A percentile compares a stretch with the other conserved stretches of the same genome.
These are phyloP conservation scores for Buceros bicornis DNA, from an alignment of 2,797 vertebrate genomes.

Conservation along the genomic window DNA sequence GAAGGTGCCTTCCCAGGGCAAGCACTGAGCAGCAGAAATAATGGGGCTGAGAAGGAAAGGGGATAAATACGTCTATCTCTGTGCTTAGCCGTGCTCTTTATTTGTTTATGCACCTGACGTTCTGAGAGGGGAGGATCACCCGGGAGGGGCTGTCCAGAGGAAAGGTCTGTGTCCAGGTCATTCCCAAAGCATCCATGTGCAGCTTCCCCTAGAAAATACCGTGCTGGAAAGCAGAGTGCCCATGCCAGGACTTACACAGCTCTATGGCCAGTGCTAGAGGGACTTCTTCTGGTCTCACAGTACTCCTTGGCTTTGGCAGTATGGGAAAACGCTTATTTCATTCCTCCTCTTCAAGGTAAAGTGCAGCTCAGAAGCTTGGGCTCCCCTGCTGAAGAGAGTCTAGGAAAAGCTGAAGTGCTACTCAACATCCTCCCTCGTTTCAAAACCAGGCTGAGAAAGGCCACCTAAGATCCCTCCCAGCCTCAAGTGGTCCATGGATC, in stretches of 20 bases:
- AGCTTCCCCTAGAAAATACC: background rate
- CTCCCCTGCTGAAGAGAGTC: no score
- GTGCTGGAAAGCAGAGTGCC: rapidly evolving
- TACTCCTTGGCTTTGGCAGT: background rate
- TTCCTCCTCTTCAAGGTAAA: background rate
- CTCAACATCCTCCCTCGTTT: background rate
- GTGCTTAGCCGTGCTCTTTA: rapidly evolving
- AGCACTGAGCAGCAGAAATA: rapidly evolving
- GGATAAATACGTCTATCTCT: rapidly evolving
- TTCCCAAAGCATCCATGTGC: rapidly evolving
- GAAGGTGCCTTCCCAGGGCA: background rate
- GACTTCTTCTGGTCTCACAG: rapidly evolving
- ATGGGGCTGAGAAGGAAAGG: background rate
- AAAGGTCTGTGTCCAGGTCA: background rate
- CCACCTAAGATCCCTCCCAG: background rate
- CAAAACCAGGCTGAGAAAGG: background rate
- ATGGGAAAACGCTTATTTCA: rapidly evolving
- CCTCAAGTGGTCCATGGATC: rapidly evolving
- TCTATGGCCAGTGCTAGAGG: rapidly evolving
- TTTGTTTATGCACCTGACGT: rapidly evolving
- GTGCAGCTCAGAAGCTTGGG: background rate
- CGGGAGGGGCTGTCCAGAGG: background rate
- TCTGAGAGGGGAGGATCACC: background rate
- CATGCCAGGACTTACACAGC: rapidly evolving
- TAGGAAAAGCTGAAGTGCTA: background rate